Evolutionary conservation across 2,888 invertebrate genomes (phyloP).

Genomic region (Pristionchus entomophagus): DNA sequence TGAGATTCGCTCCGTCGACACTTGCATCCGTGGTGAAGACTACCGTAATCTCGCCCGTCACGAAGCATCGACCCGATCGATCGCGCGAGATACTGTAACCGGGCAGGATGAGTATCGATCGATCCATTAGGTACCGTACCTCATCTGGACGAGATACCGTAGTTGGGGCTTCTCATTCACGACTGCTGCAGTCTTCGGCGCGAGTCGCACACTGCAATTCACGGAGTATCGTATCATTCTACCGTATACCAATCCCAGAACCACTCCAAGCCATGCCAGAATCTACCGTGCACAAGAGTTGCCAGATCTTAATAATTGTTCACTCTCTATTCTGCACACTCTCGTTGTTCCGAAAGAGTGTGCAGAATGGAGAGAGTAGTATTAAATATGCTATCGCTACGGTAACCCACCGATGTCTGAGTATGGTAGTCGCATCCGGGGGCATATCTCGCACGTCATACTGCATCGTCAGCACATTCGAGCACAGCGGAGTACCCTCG

Average conservation of each 20-base stretch:
- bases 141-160: slow-evolving; percentile 39
- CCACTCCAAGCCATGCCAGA: no score
- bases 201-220: slow-evolving; percentile 3
- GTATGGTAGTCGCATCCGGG: background rate
- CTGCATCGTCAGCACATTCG: background rate
- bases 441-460: slow-evolving; percentile 17
- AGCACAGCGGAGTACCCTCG: background rate
- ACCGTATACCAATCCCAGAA: no score
- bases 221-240: background rate
- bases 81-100: slow-evolving; percentile 29
- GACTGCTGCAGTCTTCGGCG: background rate
- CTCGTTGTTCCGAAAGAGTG: no score
- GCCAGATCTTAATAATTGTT: no score
- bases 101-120: background rate
- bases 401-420: slow-evolving; percentile 34
- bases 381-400: background rate
- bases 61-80: slow-evolving; percentile 35
- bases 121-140: background rate
- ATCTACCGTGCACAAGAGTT: no score
- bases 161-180: background rate
- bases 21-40: slow-evolving; percentile 40
- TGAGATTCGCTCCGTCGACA: slow-evolving; percentile 23
- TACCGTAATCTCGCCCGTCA: slow-evolving; percentile 7
- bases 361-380: background rate
- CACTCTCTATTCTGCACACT: no score